Base-by-base conservation (phyloP, 2,888 invertebrate species). In the Sinotaia quadrata region DNA sequence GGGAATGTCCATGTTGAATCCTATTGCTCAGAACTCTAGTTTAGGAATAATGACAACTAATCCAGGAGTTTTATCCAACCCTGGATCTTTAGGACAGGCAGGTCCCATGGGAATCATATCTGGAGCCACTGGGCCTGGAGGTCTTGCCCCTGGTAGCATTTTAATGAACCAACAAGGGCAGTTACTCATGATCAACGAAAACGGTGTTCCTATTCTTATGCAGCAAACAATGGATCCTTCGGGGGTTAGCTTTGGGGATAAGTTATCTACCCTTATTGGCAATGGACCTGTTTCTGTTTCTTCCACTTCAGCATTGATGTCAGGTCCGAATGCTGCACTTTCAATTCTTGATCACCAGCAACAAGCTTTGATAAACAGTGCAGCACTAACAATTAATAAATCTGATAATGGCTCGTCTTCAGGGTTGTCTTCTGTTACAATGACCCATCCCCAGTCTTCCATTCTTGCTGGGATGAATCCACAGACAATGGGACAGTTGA, bases 111-210 rank as follows among this genome's bases (percentile, higher is more conserved):
- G 47, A n/a, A 47, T 47, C 21, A 47, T 47, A 21, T 24, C n/a
- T n/a, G 63, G 74, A 34, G 72, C 72, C 47, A 73, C 74, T 8
- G 74, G 73, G 41, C 76, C 76, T 34, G 72, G 72, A 33, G 71
- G 71, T 15, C 67, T 68, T 44, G 71, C 71, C 4, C 56, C 73
- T 12, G 57, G 65, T 21, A 71, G 65, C 52, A 66, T 69, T 10
- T 47, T 77, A 4, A 65, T 72, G 18, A 70, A 74, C 52, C 79
- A 77, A 56, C 79, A 79, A 59, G 81, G 81, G 65, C 82, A 84
- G 61, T 75, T 81, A 1, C 78, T 83, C 72, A 76, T 82, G 63
- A 73, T 83, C 27, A 82, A 81, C 69, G 82, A 82, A 54, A 82
- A 81, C 67, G 84, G 84, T 8, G 71, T 82, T 21, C 81, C 82